Base-by-base conservation (phyloP, 2,888 invertebrate genomes). In the Ophioninae sp. region DNA sequence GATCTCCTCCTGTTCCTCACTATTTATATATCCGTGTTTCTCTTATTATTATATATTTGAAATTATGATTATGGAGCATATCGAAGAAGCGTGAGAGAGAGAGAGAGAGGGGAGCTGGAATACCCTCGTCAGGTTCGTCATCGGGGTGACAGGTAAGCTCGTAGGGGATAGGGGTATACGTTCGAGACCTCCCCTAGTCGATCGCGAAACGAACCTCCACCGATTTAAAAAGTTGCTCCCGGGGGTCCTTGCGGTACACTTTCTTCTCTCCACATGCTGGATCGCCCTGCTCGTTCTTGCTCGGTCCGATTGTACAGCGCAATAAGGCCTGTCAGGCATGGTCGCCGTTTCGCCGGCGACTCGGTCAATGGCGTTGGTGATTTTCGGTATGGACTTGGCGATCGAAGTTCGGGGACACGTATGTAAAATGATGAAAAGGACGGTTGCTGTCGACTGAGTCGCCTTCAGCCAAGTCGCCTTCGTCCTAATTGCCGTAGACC, bases 91-190 rank as follows among this genome's bases (percentile, higher is more conserved):
- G 72, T 67, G 39, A 7, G 41, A 23, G 51, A 8, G 22, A 59
- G 65, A 51, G 37, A 22, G 39, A 72, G 41, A 59, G 71, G 30
- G 56, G 58, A 68, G 39, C 58, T 56, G 86, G 85, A 84, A 85
- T 89, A 90, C 91, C 91, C 91, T 92, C 88, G 92, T 92, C 92
- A 92, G 88, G 87, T 89, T 92, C 91, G 91, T 92, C 91, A 91
- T 88, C 89, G 89, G 88, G 88, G 89, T 92, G 92, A 92, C 92
- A 92, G 92, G 91, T 92, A 91, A 91, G 88, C 88, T 61, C 59
- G 61, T 17, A 68, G 68, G 85, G 85, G 83, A 82, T 23, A 23
- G 10, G 20, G 63, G 80, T 51, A 41, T 72, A 13, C 59, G 64
- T 44, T 58, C 65, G 20, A n/a, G n/a, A n/a, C 30, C 65, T 23